Base-by-base conservation (phyloP, 2,113 vertebrate genomes). In the Podilymbus podiceps region DNA sequence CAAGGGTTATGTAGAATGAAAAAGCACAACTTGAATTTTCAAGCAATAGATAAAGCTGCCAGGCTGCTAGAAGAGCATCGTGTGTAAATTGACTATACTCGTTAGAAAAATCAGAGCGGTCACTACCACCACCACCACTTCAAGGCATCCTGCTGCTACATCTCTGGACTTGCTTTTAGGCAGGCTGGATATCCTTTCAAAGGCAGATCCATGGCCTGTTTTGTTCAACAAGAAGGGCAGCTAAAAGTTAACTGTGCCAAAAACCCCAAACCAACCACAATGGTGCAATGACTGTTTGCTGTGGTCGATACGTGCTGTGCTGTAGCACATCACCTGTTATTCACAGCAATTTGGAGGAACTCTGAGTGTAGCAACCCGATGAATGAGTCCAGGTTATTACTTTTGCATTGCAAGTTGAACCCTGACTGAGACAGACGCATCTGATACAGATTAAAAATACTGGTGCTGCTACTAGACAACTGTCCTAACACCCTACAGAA, bases 231-330 rank as follows among this genome's bases (percentile, higher is more conserved):
- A 63, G 46, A 71, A 53, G 10, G 19, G 27, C 53, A 96, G 40
- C 58, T 64, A 31, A 13, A 59, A 71, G 12, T 38, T 40, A 67
- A 28, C 18, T 30, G 3, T 25, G 27, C 31, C 20, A 52, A 74
- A 86, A 52, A 4, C 2, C 8, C 12, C 44, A 28, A 62, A 16
- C 8, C 22, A 18, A 38, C 31, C 17, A 3, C 7, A 7, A 8
- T 4, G n/a, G 42, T 3, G 1, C 0, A 1, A 28, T 56, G 71
- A 11, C 24, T 1, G 1, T n/a, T 28, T 16, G 24, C 30, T n/a
- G 42, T 28, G 11, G 31, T 27, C 5, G 2, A 2, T 52, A 8
- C 0, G 5, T 5, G 33, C 35, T 31, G 68, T 42, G 66, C 28
- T 31, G 9, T 2, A 2, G 17, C 25, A 23, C 24, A 12, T 21